phyloP scores from a whole-genome alignment of 2,888 invertebrate species.

The Odontomyia ornata region DNA sequence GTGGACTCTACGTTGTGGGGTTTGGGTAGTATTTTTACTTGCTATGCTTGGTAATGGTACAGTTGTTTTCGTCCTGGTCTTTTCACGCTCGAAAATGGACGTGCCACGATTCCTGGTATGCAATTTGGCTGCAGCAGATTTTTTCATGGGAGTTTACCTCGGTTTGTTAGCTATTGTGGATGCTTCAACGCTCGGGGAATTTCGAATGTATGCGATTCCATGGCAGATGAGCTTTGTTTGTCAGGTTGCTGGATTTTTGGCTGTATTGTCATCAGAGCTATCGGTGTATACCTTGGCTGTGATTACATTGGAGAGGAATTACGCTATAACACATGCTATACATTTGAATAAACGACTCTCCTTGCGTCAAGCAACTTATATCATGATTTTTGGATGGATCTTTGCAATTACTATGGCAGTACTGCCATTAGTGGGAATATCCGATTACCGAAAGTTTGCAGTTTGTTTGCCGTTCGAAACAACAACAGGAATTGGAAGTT shows the following conservation, averaged over 20 bases:
- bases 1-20: constrained; percentile 96
- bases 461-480: constrained; percentile 97
- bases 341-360: constrained; percentile 94
- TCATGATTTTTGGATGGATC: constrained; percentile 93
- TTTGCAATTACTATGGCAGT: constrained; percentile 88
- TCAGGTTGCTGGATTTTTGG: constrained; percentile 92
- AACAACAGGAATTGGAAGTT: constrained; percentile 76
- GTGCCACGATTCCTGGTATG: constrained; percentile 96
- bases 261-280: constrained; percentile 91
- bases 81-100: constrained; percentile 92
- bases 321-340: constrained; percentile 98
- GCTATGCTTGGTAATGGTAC: constrained; percentile 96
- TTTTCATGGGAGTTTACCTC: constrained; percentile 95
- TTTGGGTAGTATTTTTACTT: constrained; percentile 95
- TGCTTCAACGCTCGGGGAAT: constrained; percentile 94
- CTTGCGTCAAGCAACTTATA: constrained; percentile 87
- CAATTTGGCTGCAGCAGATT: constrained; percentile 95
- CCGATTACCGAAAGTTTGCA: constrained; percentile 95
- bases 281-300: constrained; percentile 96
- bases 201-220: constrained; percentile 93
- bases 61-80: constrained; percentile 92
- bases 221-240: constrained; percentile 97
- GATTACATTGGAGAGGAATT: constrained; percentile 94
- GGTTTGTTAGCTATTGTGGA: constrained; percentile 95
- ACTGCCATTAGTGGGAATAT: constrained; percentile 88